These are phyloP conservation scores for Drosophila funebris DNA, from an alignment of 1,140 invertebrate genomes.

Conservation along the genomic window DNA sequence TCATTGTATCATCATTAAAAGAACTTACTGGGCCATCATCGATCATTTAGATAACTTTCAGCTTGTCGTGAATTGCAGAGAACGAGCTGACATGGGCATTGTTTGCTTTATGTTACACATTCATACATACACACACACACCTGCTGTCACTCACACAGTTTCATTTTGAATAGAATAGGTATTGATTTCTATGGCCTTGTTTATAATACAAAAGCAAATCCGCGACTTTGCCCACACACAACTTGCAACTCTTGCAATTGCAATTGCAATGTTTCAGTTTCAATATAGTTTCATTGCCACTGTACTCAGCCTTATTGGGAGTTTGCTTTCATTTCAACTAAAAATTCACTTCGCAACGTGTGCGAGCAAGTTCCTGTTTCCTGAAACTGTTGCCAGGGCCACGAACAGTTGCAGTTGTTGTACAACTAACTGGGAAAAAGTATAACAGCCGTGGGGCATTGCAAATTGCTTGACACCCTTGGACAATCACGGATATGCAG, in stretches of 20 bases:
- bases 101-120: slow-evolving; percentile 18
- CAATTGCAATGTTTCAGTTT: slow-evolving; percentile 35
- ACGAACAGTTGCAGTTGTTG: background rate
- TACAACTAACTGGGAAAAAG: slow-evolving; percentile 9
- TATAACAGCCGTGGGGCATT: slow-evolving; percentile 46
- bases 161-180: slow-evolving; percentile 34
- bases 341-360: slow-evolving; percentile 27
- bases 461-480: slow-evolving; percentile 64
- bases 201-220: slow-evolving; percentile 69
- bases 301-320: slow-evolving; percentile 24
- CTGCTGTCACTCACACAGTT: background rate
- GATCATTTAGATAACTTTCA: slow-evolving; percentile 38
- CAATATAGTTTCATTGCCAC: slow-evolving; percentile 51
- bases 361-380: slow-evolving; percentile 62
- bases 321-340: slow-evolving; percentile 49
- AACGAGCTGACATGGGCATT: slow-evolving; percentile 38
- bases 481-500: slow-evolving; percentile 9
- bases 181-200: slow-evolving; percentile 71
- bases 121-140: background rate
- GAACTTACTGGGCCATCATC: slow-evolving; percentile 14
- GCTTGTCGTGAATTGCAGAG: slow-evolving; percentile 10
- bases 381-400: slow-evolving; percentile 31
- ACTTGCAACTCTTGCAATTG: slow-evolving; percentile 2
- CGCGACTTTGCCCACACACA: slow-evolving; percentile 41
- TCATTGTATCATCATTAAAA: slow-evolving; percentile 20